These are phyloP conservation scores for Drosophila ficusphila DNA, from an alignment of 1,140 invertebrate species.

Conservation along the genomic window DNA sequence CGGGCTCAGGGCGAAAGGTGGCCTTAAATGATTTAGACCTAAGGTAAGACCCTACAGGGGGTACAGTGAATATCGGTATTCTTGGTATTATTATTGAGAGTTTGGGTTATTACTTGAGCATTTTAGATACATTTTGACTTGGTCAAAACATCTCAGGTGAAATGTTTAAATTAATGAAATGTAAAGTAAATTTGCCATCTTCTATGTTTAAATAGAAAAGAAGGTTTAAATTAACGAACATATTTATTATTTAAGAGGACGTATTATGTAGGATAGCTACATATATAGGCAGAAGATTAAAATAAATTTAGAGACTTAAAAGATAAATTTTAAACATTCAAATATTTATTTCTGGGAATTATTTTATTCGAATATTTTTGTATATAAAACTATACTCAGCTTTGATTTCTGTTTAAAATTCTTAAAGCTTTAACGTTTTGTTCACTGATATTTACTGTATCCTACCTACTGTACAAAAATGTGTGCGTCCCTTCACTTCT, in stretches of 20 bases:
- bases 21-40: conserved; percentile 64
- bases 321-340: too few relatives aligned
- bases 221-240: neutral
- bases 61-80: conserved; percentile 8
- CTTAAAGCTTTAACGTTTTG: neutral
- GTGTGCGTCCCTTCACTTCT: conserved; percentile 24
- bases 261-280: too few relatives aligned
- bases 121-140: neutral
- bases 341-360: too few relatives aligned
- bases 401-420: neutral
- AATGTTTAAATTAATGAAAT: neutral
- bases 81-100: neutral
- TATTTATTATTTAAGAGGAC: too few relatives aligned
- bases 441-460: conserved; percentile 7
- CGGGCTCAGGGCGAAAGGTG: conserved; percentile 28
- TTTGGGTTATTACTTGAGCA: neutral
- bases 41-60: conserved; percentile 54
- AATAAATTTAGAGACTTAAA: too few relatives aligned
- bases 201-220: neutral
- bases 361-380: neutral
- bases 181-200: neutral
- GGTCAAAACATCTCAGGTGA: neutral
- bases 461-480: neutral
- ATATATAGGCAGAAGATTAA: too few relatives aligned
- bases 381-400: too few relatives aligned